phyloP scores from a whole-genome alignment of 1,140 invertebrate species.

The Aphis gossypii region DNA sequence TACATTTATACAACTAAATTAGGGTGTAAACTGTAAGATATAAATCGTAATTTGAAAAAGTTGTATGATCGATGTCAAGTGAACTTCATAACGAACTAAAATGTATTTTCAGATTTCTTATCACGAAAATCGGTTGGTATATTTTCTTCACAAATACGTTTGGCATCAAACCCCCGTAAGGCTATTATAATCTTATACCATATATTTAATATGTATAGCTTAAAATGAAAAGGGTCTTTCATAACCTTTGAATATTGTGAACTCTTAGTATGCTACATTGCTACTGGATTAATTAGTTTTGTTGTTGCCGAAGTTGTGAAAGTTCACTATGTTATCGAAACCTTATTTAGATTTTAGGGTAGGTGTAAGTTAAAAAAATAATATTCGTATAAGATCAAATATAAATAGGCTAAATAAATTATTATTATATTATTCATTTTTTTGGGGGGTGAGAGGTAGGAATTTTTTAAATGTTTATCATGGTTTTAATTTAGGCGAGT shows the following conservation, averaged over 20 bases:
- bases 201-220: background rate
- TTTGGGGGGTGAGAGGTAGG: too few relatives aligned
- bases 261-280: background rate
- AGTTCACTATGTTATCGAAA: constrained; percentile 7
- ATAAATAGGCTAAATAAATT: background rate
- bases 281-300: constrained; percentile 33
- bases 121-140: background rate
- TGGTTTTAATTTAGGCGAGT: background rate
- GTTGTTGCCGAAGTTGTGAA: constrained; percentile 32
- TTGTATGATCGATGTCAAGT: background rate
- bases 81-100: background rate
- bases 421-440: background rate
- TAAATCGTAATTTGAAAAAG: background rate
- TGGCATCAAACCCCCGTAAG: background rate
- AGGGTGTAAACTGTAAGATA: background rate
- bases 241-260: constrained; percentile 4
- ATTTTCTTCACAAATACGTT: background rate
- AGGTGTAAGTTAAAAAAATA: background rate
- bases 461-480: background rate
- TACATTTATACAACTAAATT: background rate
- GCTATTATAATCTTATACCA: constrained; percentile 2
- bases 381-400: background rate
- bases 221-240: background rate
- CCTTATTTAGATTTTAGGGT: background rate
- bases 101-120: background rate